Evolutionary conservation across 2,888 invertebrate genomes (phyloP), one percentile per base, ranked within the genome.

Genomic region (Oscheius sp.): DNA sequence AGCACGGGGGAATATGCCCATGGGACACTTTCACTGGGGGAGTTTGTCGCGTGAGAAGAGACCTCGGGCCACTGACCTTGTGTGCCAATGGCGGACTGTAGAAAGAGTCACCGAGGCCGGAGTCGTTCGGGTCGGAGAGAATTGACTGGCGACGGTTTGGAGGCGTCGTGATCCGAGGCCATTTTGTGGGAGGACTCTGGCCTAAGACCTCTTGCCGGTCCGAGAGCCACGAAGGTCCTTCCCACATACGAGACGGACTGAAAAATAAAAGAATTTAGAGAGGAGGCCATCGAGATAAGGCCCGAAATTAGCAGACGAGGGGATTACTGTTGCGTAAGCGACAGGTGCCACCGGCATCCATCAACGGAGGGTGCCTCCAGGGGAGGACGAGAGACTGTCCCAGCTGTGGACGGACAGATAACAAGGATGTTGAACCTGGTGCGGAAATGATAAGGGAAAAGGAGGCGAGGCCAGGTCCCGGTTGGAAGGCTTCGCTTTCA

Each of bases 81-180:
- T 49, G 52, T 35, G 49, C 18, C 12, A 66, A 21, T 43, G 72
- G 72, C 16, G 72, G 72, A 58, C 66, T 66, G 29, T 45, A 66
- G 56, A 72, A 72, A n/a, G 72, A 72, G n/a, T 66, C 55, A 25
- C 56, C 72, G 27, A 72, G 27, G 21, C 72, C 72, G n/a, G 72
- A 72, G 59, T 72, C 72, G 29, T 66, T 52, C 16, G 43, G n/a
- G 18, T 66, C 64, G 25, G 21, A 66, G n/a, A 72, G 35, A 12
- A 71, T 58, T 16, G 73, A 73, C 35, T 55, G 46, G 21, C 73
- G 46, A n/a, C 69, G 21, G 41, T 53, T 69, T n/a, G 73, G 68
- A 69, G 73, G 73, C n/a, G 73, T 69, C 5, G 61, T 53, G n/a
- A 69, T 58, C 21, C 69, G 46, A 35, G 73, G 73, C 73, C 73